Percentiles rank a stretch among this genome's conserved stretches.
Conservation (phyloP, 2,888 invertebrate species). For the Habrosyne pyritoides region DNA sequence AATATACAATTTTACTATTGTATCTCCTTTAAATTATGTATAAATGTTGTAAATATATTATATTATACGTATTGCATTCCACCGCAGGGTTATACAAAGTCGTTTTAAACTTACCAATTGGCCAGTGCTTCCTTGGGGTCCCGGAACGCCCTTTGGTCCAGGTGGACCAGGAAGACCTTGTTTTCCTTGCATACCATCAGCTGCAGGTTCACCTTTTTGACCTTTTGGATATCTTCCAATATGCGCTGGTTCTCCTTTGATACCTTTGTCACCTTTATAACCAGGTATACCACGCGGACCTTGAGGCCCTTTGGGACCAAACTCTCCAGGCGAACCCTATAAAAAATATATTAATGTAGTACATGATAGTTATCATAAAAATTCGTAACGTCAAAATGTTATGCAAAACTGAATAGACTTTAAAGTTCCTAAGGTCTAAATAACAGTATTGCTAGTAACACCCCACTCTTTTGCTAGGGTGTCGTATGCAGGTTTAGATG, state of each 20-base stretch:
- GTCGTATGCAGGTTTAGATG: no score
- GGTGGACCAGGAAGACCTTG: conserved; percentile 85
- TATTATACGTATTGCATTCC: no score
- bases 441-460: no score
- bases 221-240: conserved; percentile 89
- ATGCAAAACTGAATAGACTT: no score
- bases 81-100: not conserved
- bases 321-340: conserved; percentile 89
- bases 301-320: conserved; percentile 87
- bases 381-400: no score
- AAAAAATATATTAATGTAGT: conserved; percentile 6
- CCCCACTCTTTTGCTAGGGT: no score
- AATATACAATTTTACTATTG: no score
- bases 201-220: conserved; percentile 93
- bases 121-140: conserved; percentile 86
- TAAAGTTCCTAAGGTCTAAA: no score
- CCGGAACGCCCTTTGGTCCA: conserved; percentile 84
- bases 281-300: conserved; percentile 92
- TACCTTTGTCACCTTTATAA: conserved; percentile 86
- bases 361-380: no score
- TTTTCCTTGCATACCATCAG: conserved; percentile 87
- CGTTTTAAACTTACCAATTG: conserved; percentile 68
- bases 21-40: no score
- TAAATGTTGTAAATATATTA: no score
- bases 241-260: conserved; percentile 92